Percentiles rank a stretch among this genome's conserved stretches.
Conservation (phyloP, 1,140 invertebrate genomes). For the Thaumetopoea pityocampa region DNA sequence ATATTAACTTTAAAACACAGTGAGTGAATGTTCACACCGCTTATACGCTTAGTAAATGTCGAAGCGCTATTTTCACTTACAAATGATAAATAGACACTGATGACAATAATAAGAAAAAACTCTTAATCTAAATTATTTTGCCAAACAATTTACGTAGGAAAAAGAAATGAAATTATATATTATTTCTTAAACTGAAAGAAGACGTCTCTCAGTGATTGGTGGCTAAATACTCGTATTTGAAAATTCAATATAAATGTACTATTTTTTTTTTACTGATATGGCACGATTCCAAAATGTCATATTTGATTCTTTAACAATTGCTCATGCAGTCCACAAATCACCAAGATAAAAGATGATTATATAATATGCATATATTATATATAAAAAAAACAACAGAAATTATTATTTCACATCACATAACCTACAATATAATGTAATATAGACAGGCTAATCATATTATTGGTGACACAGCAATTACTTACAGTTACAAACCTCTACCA, state of each 20-base stretch:
- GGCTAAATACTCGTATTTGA: slow-evolving; percentile 32
- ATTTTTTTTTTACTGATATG: slow-evolving; percentile 58
- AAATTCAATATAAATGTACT: slow-evolving; percentile 32
- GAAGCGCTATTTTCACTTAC: slow-evolving; percentile 61
- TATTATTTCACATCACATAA: slow-evolving; percentile 35
- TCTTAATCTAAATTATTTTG: slow-evolving; percentile 62
- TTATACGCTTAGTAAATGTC: slow-evolving; percentile 60
- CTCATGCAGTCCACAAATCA: slow-evolving; percentile 47
- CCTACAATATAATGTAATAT: slow-evolving; percentile 56
- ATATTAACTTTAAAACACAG: slow-evolving; percentile 60
- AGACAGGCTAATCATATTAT: slow-evolving; percentile 71
- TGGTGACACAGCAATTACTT: slow-evolving; percentile 74
- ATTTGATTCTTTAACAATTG: slow-evolving; percentile 27
- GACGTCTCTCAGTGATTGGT: slow-evolving; percentile 50
- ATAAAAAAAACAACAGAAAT: slow-evolving; percentile 45
- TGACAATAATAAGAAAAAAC: slow-evolving; percentile 64
- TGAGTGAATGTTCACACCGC: slow-evolving; percentile 68
- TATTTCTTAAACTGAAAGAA: slow-evolving; percentile 9
- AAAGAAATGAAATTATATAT: slow-evolving; percentile 2
- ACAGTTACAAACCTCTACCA: slow-evolving; percentile 60
- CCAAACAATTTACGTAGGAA: slow-evolving; percentile 27
- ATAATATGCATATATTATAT: too few species aligned
- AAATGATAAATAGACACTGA: slow-evolving; percentile 72
- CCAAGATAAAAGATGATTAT: slow-evolving; percentile 33
- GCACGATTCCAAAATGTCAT: slow-evolving; percentile 57